Conservation (phyloP, 37 sponge, comb jelly and placozoan species). For the Spongia lamella region DNA sequence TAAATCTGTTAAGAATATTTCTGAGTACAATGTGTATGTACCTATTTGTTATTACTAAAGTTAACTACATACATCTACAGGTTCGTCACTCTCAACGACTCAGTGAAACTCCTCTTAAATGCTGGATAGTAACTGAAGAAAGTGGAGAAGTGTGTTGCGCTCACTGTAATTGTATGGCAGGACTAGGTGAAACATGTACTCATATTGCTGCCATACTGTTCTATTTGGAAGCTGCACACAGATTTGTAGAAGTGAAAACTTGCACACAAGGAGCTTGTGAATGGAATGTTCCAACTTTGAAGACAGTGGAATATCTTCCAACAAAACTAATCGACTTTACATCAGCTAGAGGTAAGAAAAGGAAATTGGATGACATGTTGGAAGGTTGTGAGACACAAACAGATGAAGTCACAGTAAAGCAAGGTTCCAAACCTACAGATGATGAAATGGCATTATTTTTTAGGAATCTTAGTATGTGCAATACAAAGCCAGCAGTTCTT, state of each 20-base stretch:
- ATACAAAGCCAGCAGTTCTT: too few species aligned
- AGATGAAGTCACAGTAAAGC: background rate
- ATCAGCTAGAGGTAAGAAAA: slow-evolving; percentile 19
- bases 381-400: background rate
- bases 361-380: background rate
- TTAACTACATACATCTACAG: too few species aligned
- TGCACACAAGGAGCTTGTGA: slow-evolving; percentile 20
- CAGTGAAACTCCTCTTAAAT: too few species aligned
- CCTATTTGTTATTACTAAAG: too few species aligned
- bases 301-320: slow-evolving; percentile 12
- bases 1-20: too few species aligned
- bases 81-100: too few species aligned
- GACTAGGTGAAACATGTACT: too few species aligned
- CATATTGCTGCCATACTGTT: slow-evolving; percentile 34
- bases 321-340: slow-evolving; percentile 19
- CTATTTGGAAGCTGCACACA: background rate
- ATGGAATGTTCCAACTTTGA: slow-evolving; percentile 15
- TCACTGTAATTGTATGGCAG: too few species aligned
- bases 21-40: too few species aligned
- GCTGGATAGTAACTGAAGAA: slow-evolving; percentile 41
- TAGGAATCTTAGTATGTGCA: background rate
- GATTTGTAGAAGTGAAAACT: background rate
- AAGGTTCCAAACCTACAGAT: slow-evolving; percentile 1
- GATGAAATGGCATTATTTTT: slow-evolving; percentile 1
- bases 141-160: too few species aligned